These are phyloP conservation scores for Thaumatotibia leucotreta DNA, from an alignment of 1,140 invertebrate genomes.

Conservation along the genomic window DNA sequence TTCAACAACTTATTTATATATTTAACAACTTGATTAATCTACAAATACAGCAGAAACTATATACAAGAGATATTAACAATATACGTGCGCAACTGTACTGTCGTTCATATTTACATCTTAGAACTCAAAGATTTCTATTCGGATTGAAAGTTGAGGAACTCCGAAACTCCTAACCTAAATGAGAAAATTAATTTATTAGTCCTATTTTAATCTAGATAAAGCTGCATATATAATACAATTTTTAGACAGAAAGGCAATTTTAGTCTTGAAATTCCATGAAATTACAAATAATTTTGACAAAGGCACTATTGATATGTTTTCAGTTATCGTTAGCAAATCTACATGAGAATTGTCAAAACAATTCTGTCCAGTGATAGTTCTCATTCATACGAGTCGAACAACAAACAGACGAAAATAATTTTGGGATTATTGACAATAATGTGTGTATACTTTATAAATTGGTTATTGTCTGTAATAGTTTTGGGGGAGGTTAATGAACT, in stretches of 20 bases:
- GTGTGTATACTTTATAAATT: too few relatives aligned
- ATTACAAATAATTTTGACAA: not conserved
- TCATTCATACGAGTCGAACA: not conserved
- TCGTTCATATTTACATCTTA: not conserved
- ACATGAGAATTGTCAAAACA: not conserved
- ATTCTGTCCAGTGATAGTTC: too few relatives aligned
- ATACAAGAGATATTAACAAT: not conserved
- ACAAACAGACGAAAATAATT: too few relatives aligned
- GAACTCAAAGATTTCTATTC: not conserved
- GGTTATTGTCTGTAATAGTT: conserved; percentile 22
- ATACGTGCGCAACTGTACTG: not conserved
- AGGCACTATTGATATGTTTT: conserved; percentile 8
- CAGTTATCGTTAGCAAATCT: not conserved
- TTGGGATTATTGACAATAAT: too few relatives aligned
- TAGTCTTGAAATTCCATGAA: conserved; percentile 18
- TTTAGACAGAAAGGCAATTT: conserved; percentile 25
- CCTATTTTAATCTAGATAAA: conserved; percentile 28
- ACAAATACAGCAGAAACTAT: not conserved
- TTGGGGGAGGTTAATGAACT: conserved; percentile 48
- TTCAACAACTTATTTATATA: conserved; percentile 23
- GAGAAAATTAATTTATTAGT: conserved; percentile 28
- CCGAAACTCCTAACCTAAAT: conserved; percentile 22
- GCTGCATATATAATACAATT: conserved; percentile 34
- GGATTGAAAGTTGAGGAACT: conserved; percentile 28
- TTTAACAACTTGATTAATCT: conserved; percentile 25